Conservation (phyloP, 2,113 vertebrate species). For the Osmerus eperlanus region DNA sequence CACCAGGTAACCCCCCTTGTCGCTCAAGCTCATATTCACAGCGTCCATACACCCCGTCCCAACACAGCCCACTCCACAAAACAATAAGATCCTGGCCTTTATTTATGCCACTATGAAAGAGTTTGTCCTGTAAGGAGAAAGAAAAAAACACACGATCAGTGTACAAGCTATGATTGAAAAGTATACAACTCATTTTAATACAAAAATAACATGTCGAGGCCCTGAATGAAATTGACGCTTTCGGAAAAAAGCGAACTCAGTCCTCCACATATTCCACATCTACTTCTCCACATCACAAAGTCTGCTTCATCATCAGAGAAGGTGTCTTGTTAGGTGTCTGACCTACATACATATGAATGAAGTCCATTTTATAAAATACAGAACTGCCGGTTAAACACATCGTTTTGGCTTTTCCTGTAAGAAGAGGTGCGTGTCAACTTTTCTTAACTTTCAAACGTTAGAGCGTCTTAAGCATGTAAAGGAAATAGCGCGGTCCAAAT, state of each 20-base stretch:
- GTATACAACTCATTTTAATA: too few relatives aligned
- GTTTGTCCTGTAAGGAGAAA: conserved; percentile 75
- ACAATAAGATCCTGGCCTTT: conserved; percentile 74
- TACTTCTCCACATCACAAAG: neutral
- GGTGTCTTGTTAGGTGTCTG: neutral
- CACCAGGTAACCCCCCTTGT: conserved; percentile 82
- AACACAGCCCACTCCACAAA: conserved; percentile 63
- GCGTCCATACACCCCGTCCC: conserved; percentile 65
- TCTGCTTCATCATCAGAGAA: neutral
- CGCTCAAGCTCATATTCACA: conserved; percentile 87
- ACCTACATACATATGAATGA: neutral
- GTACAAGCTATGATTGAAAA: too few relatives aligned
- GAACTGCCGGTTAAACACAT: neutral
- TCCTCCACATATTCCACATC: neutral
- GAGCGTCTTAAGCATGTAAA: neutral
- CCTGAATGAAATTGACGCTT: too few relatives aligned
- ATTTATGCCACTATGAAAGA: conserved; percentile 60
- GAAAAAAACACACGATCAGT: conserved; percentile 55
- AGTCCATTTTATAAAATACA: neutral
- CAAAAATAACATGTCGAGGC: too few relatives aligned
- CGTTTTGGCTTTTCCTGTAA: neutral
- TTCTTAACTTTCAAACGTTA: neutral
- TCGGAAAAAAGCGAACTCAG: neutral
- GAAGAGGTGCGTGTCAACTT: neutral
- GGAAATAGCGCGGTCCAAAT: neutral